Evolutionary conservation across 2,113 vertebrate species (phyloP).

Genomic region (Falcunculus frontatus): DNA sequence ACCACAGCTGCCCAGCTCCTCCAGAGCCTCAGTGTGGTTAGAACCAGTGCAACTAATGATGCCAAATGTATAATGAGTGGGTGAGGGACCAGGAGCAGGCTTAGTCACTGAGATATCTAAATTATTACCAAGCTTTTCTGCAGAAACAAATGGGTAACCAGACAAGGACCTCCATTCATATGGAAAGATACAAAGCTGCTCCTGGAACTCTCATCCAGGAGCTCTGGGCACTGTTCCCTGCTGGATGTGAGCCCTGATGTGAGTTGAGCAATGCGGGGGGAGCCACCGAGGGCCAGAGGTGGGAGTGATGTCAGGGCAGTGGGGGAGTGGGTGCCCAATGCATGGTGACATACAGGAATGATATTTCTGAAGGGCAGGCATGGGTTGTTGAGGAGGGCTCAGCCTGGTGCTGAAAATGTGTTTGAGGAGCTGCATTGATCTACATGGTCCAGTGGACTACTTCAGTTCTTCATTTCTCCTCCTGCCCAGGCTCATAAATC

Average conservation of each 20-base stretch:
- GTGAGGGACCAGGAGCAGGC: background rate
- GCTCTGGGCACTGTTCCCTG: background rate
- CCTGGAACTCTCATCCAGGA: background rate
- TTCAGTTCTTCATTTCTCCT: background rate
- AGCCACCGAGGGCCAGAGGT: background rate
- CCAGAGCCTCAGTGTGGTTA: background rate
- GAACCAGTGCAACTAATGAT: background rate
- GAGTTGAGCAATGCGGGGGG: accelerated
- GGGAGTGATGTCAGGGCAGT: background rate
- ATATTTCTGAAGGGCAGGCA: background rate
- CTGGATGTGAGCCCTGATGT: background rate
- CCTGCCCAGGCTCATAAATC: background rate
- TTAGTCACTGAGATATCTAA: background rate
- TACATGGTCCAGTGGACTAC: background rate
- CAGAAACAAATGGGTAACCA: background rate
- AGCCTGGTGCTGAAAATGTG: background rate
- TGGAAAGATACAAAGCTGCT: background rate
- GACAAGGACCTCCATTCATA: accelerated
- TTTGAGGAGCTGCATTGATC: accelerated
- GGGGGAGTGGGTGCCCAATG: accelerated
- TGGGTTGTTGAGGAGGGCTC: accelerated
- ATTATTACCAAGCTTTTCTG: background rate
- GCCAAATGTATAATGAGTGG: background rate
- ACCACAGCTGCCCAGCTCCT: background rate
- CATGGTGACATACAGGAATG: accelerated